Conservation (phyloP, 2,113 vertebrate species). For the Amblyornis subalaris region DNA sequence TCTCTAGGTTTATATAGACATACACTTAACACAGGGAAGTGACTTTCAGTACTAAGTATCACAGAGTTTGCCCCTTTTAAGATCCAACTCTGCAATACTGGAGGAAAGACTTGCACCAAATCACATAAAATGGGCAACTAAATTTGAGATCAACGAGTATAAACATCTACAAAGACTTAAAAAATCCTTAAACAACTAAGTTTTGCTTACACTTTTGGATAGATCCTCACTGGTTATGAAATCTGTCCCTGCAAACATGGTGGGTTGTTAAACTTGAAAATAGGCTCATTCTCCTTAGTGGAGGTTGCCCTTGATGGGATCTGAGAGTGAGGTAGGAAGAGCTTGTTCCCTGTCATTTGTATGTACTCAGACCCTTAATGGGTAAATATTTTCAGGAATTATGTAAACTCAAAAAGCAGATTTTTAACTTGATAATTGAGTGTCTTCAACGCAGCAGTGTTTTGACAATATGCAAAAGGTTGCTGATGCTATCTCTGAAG, state of each 20-base stretch:
- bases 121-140: background rate
- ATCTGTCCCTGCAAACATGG: background rate
- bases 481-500: background rate
- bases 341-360: background rate
- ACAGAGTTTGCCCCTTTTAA: background rate
- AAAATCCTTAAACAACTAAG: fast-evolving
- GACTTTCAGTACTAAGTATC: background rate
- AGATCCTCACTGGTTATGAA: background rate
- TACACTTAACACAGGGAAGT: background rate
- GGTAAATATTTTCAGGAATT: background rate
- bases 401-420: background rate
- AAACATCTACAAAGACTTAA: background rate
- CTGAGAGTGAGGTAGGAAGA: background rate
- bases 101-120: background rate
- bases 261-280: background rate
- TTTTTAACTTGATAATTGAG: background rate
- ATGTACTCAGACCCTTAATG: background rate
- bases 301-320: background rate
- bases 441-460: background rate
- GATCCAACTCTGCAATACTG: background rate
- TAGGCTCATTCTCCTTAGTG: background rate
- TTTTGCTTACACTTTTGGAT: background rate
- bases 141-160: background rate
- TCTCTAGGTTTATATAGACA: background rate
- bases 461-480: background rate